Evolutionary conservation across 2,797 vertebrate genomes (phyloP).

Genomic region (Thalassophryne amazonica): DNA sequence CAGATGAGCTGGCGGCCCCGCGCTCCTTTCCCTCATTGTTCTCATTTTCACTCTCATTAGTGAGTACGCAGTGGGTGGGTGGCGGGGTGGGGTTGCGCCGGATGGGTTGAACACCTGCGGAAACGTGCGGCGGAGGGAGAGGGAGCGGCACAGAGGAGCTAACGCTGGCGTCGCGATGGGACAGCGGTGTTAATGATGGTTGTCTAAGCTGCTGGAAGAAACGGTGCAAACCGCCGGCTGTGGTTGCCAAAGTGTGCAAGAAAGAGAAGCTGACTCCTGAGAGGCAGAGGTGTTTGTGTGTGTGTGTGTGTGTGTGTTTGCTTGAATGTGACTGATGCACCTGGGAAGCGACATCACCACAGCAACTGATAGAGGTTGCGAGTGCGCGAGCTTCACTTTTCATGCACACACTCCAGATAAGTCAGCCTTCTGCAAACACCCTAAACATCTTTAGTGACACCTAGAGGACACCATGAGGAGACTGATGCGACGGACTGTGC

Average conservation of each 20-base stretch:
- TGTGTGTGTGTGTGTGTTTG: constrained; percentile 16
- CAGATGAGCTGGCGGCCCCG: constrained; percentile 73
- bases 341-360: constrained; percentile 74
- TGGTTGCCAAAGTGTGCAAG: constrained; percentile 62
- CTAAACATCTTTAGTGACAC: constrained; percentile 77
- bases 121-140: constrained; percentile 36
- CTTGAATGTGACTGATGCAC: constrained; percentile 53
- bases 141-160: constrained; percentile 40
- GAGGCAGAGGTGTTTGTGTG: constrained; percentile 35
- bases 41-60: constrained; percentile 78
- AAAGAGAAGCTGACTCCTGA: constrained; percentile 28
- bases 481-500: constrained; percentile 11
- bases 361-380: constrained; percentile 74
- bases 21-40: constrained; percentile 74
- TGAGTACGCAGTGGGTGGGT: constrained; percentile 41
- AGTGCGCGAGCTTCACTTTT: constrained; percentile 45
- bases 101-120: constrained; percentile 66
- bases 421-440: constrained; percentile 33
- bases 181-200: constrained; percentile 65
- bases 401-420: constrained; percentile 26
- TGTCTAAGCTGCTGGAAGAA: constrained; percentile 61
- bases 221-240: constrained; percentile 58
- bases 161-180: constrained; percentile 39
- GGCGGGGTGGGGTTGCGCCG: constrained; percentile 15
- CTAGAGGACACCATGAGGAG: constrained; percentile 63